Percentiles rank a stretch among this genome's conserved stretches.
Conservation (phyloP, 2,888 invertebrate species). For the Lingula anatina region DNA sequence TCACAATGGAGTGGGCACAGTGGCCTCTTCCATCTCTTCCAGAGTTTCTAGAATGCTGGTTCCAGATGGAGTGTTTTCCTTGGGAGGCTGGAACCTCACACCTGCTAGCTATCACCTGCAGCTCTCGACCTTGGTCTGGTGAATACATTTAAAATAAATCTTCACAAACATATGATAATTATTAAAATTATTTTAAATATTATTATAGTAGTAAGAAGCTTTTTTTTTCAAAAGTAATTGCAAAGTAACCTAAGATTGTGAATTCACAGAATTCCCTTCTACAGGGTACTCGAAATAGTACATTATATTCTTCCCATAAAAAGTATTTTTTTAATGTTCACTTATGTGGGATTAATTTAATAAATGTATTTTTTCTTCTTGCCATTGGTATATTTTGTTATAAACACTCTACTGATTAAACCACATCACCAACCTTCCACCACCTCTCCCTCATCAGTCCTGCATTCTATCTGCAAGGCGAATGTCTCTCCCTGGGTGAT, state of each 20-base stretch:
- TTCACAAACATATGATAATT: no score
- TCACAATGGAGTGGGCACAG: constrained; percentile 43
- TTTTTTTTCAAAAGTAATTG: neutral
- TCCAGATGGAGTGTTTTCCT: constrained; percentile 32
- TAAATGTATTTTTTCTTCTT: neutral
- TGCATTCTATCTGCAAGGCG: constrained; percentile 31
- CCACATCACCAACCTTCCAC: constrained; percentile 25
- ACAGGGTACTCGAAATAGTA: no score
- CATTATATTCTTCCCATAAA: no score
- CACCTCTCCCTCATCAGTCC: constrained; percentile 31
- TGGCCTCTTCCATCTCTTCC: constrained; percentile 42
- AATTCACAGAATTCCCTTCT: no score
- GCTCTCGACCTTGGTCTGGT: constrained; percentile 36
- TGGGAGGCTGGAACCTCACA: constrained; percentile 33
- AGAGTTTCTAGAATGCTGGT: constrained; percentile 48
- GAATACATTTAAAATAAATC: no score
- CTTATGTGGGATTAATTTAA: no score
- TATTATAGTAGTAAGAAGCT: neutral
- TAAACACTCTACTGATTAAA: neutral
- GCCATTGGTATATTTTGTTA: neutral
- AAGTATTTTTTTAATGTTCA: no score
- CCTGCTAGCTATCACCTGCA: constrained; percentile 42
- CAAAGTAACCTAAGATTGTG: no score
- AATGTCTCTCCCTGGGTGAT: constrained; percentile 36
- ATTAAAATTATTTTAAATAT: no score